phyloP scores from a whole-genome alignment of 2,797 vertebrate genomes.

The Mycteria americana region DNA sequence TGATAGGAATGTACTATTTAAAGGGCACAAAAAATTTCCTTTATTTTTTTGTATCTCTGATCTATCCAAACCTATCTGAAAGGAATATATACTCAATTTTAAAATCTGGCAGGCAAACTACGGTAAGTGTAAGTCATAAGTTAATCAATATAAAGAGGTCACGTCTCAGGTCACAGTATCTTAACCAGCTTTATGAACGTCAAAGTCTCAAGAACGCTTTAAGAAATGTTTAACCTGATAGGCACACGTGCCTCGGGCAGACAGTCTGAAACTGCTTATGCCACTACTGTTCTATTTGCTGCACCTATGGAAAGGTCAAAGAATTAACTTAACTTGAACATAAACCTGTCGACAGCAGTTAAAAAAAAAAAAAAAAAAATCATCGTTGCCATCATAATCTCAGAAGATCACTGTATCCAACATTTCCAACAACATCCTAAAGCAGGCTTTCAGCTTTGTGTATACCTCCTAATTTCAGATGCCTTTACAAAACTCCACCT shows the following conservation, averaged over 20 bases:
- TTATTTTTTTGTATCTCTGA: not conserved
- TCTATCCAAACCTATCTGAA: not conserved
- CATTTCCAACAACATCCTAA: not conserved
- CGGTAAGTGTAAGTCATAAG: not conserved
- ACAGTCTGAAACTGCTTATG: not conserved
- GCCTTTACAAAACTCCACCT: not conserved
- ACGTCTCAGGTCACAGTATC: not conserved
- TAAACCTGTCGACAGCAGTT: not conserved
- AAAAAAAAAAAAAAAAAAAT: not conserved
- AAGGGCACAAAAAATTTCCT: not conserved
- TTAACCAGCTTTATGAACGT: not conserved
- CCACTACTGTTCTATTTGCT: not conserved
- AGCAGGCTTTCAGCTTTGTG: not conserved
- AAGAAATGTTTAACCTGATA: not conserved
- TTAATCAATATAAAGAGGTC: not conserved
- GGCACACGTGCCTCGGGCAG: fast-evolving
- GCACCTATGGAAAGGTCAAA: not conserved
- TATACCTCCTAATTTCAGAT: not conserved
- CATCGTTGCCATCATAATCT: not conserved
- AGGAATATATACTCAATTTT: not conserved
- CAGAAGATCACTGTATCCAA: not conserved
- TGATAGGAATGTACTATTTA: not conserved
- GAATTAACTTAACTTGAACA: not conserved
- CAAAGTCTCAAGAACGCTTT: not conserved
- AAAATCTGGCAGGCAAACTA: not conserved